phyloP scores from a whole-genome alignment of 2,113 vertebrate genomes.

The Hypanus sabinus region DNA sequence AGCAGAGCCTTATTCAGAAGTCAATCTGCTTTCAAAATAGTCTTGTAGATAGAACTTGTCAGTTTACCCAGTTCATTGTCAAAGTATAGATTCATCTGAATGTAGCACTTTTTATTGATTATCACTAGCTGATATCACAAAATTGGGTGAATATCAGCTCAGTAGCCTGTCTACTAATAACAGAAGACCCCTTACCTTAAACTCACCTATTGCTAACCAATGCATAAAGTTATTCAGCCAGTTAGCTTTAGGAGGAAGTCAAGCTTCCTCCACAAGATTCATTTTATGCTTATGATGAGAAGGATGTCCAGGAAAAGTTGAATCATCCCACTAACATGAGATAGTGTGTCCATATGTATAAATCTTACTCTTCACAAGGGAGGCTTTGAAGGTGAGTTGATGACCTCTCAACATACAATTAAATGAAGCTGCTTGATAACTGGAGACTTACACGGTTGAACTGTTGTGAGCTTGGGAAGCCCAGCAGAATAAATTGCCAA shows the following conservation, averaged over 20 bases:
- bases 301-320: not conserved
- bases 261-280: not conserved
- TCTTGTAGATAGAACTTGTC: too few species aligned
- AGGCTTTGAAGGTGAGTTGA: not conserved
- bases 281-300: not conserved
- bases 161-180: not conserved
- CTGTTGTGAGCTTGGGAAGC: too few species aligned
- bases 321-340: not conserved
- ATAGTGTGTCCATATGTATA: not conserved
- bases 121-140: not conserved
- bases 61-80: too few species aligned
- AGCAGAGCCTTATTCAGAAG: too few species aligned
- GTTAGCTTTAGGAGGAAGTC: not conserved
- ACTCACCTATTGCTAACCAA: not conserved
- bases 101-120: not conserved
- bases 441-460: too few species aligned
- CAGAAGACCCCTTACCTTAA: not conserved
- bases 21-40: too few species aligned
- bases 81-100: not conserved
- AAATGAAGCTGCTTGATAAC: too few species aligned
- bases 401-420: not conserved
- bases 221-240: not conserved
- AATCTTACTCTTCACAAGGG: not conserved
- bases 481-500: too few species aligned
- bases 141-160: not conserved